Evolutionary conservation across 2,113 vertebrate genomes (phyloP).

Genomic region (Heloderma charlesbogerti): DNA sequence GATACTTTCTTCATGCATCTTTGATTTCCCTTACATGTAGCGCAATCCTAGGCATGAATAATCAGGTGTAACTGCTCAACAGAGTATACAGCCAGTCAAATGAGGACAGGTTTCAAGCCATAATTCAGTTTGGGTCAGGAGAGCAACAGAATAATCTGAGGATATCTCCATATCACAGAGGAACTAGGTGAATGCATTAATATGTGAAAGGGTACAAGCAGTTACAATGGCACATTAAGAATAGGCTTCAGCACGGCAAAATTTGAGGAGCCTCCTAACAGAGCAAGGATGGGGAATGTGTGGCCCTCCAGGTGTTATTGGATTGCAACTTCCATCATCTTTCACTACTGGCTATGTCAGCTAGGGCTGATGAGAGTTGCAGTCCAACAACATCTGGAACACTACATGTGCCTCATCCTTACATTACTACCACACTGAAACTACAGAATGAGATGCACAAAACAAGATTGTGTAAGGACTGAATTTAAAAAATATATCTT

Average conservation of each 20-base stretch:
- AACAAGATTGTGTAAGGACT: not conserved
- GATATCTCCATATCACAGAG: constrained; percentile 1
- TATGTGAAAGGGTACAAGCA: not conserved
- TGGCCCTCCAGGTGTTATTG: too few relatives aligned
- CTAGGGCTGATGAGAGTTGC: too few relatives aligned
- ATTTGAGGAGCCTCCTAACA: not conserved
- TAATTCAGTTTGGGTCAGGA: not conserved
- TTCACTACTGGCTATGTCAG: too few relatives aligned
- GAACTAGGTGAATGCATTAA: not conserved
- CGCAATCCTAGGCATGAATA: not conserved
- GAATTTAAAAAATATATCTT: not conserved
- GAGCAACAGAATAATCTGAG: not conserved
- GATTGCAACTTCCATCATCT: too few relatives aligned
- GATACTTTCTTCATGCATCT: too few relatives aligned
- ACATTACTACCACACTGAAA: not conserved
- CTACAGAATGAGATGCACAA: not conserved
- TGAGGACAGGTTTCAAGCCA: not conserved
- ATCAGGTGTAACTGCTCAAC: not conserved
- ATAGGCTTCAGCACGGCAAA: not conserved
- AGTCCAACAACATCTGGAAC: too few relatives aligned
- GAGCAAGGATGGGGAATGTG: not conserved
- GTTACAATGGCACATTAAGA: not conserved
- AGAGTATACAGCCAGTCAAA: not conserved
- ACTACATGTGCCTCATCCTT: too few relatives aligned
- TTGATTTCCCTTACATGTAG: too few relatives aligned